A percentile compares a stretch with the other conserved stretches of the same genome.
Conservation (phyloP, 2,888 invertebrate species). For the Lottia scabra region DNA sequence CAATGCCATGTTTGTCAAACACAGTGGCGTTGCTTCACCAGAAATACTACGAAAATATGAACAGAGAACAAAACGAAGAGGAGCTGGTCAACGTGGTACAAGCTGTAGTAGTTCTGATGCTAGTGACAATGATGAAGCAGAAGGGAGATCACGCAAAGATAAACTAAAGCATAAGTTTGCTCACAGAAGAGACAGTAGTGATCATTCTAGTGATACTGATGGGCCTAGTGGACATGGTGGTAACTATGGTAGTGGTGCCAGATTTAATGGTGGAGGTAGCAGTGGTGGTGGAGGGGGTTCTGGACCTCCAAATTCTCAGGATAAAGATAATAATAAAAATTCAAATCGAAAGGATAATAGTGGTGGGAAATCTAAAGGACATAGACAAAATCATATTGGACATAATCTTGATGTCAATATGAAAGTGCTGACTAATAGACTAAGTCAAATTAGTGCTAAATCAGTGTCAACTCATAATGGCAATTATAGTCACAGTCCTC, state of each 20-base stretch:
- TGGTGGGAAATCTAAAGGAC: conserved; percentile 40
- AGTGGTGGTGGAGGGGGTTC: conserved; percentile 29
- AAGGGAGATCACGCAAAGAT: conserved; percentile 59
- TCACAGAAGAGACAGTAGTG: conserved; percentile 65
- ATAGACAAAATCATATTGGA: conserved; percentile 38
- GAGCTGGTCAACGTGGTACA: conserved; percentile 77
- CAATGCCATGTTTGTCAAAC: conserved; percentile 32
- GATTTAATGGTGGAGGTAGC: conserved; percentile 34
- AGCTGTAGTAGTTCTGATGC: conserved; percentile 96
- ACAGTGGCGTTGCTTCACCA: conserved; percentile 62
- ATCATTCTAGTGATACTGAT: conserved; percentile 68
- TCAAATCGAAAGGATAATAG: conserved; percentile 31
- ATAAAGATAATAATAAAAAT: conserved; percentile 16
- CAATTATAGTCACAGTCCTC: conserved; percentile 5
- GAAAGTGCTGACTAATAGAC: conserved; percentile 24
- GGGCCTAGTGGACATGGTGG: conserved; percentile 55
- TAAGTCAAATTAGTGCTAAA: conserved; percentile 43
- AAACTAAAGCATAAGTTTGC: conserved; percentile 61
- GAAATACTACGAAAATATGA: conserved; percentile 69
- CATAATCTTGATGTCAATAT: conserved; percentile 35
- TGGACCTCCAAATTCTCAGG: conserved; percentile 30
- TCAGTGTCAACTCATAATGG: conserved; percentile 43
- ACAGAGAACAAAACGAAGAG: conserved; percentile 74
- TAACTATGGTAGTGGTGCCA: conserved; percentile 42
- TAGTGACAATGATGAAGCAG: conserved; percentile 78